These are phyloP conservation scores for Pseudococcus viburni DNA, from an alignment of 2,888 invertebrate genomes.

Conservation along the genomic window DNA sequence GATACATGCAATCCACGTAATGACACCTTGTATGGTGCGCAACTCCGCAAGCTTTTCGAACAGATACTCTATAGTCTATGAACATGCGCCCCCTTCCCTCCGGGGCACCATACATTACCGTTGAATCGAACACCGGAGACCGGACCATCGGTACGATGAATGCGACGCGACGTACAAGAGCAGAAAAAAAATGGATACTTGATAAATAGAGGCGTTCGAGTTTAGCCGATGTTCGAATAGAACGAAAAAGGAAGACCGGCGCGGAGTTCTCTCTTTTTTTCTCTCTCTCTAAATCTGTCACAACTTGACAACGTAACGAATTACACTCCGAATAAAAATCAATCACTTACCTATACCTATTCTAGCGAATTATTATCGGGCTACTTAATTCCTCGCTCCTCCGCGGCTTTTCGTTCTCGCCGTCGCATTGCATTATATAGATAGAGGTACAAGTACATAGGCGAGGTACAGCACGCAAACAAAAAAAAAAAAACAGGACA, in stretches of 20 bases:
- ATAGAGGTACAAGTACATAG: no score
- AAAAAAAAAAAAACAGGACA: conserved; percentile 30
- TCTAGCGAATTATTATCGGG: conserved; percentile 58
- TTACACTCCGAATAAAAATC: conserved; percentile 62
- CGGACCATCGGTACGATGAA: background rate
- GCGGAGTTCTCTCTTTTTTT: background rate
- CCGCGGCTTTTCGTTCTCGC: background rate
- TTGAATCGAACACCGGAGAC: background rate
- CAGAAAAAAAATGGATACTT: background rate
- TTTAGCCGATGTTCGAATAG: background rate
- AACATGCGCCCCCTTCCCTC: background rate
- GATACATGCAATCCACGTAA: no score
- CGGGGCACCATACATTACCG: background rate
- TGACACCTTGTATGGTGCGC: no score
- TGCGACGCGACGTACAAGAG: background rate
- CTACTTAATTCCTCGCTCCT: conserved; percentile 52
- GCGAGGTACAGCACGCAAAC: background rate
- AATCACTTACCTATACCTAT: conserved; percentile 61
- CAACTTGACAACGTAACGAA: conserved; percentile 62
- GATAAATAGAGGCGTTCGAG: conserved; percentile 46
- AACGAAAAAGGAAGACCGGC: background rate
- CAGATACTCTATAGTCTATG: background rate
- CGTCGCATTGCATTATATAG: background rate
- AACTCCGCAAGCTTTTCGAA: no score
- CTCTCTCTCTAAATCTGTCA: conserved; percentile 34